Base-by-base conservation (phyloP, 2,888 invertebrate species). In the Hirtodrosophila cameraria region DNA sequence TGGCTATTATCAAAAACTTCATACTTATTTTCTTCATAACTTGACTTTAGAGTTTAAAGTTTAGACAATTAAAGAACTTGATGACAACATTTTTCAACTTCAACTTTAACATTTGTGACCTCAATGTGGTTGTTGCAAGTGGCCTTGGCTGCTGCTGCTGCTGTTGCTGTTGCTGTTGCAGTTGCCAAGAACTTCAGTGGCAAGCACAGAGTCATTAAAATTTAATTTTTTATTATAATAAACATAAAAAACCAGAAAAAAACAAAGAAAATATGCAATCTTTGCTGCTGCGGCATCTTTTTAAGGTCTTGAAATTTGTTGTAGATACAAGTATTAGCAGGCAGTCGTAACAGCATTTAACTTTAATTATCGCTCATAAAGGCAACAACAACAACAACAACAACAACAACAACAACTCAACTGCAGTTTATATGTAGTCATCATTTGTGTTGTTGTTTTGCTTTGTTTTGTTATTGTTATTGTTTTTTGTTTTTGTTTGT, bases 291-390 rank as follows among this genome's bases (percentile, higher is more conserved):
- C 35, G 57, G 59, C 60, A 35, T 57, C 38, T 49, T 43, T 12
- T 38, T 39, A 28, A 33, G 2, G 8, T 20, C 27, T 20, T 18
- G n/a, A n/a, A n/a, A 33, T 62, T 41, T 27, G 28, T 15, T 11
- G 35, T 11, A 18, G 33, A 18, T 54, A 43, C 42, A 18, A 23
- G 33, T 48, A 41, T 50, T 52, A 18, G 20, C 5, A n/a, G 7
- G 50, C 39, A 30, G 43, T 28, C 16, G 45, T 25, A 45, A 59
- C 57, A 61, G 58, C 76, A 81, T 81, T 80, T 79, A 83, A 63
- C 58, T 80, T 82, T 81, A 81, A 81, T 81, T 81, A 71, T 76
- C 54, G 75, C 60, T 58, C 78, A 81, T 81, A 71, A 76, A 76
- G 60, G 35, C 35, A 16, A 33, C 52, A 46, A 50, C 52, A 70